phyloP scores from a whole-genome alignment of 2,888 invertebrate genomes.

The Sylvicola cinctus region DNA sequence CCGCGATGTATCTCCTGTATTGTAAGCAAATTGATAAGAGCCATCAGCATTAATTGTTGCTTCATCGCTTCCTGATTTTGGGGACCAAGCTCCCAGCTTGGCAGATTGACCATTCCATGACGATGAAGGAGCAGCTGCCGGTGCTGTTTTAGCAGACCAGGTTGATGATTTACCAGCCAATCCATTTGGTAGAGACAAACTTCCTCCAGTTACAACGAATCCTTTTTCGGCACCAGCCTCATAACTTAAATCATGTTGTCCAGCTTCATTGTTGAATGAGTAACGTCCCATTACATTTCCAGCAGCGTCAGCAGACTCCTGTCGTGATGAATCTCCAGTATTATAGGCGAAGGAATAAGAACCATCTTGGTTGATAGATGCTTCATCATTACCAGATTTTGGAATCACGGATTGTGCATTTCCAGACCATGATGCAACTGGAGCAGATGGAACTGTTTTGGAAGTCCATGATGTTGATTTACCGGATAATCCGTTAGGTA shows the following conservation, averaged over 20 bases:
- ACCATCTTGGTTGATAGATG: not conserved
- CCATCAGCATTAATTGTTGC: conserved; percentile 50
- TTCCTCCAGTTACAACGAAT: conserved; percentile 38
- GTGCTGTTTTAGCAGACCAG: conserved; percentile 18
- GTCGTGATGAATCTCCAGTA: conserved; percentile 25
- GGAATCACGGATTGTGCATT: not conserved
- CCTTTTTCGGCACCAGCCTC: conserved; percentile 56
- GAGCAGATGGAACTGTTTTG: not conserved
- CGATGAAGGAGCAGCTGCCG: conserved; percentile 26
- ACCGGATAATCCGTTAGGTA: conserved; percentile 6
- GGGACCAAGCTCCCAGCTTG: too few species aligned
- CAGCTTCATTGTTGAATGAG: conserved; percentile 52
- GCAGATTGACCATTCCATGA: too few species aligned
- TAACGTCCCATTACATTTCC: conserved; percentile 45
- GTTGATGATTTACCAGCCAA: conserved; percentile 26
- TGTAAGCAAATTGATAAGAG: conserved; percentile 53
- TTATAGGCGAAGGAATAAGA: conserved; percentile 4
- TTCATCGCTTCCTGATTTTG: conserved; percentile 29
- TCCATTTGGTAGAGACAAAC: conserved; percentile 31
- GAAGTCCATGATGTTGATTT: too few species aligned
- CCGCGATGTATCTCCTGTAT: conserved; percentile 54
- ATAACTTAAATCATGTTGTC: conserved; percentile 55
- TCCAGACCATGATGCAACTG: not conserved
- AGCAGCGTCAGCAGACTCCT: conserved; percentile 39
- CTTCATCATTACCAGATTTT: not conserved